Evolutionary conservation across 2,888 invertebrate genomes (phyloP).

Genomic region (Hypolimnas misippus): DNA sequence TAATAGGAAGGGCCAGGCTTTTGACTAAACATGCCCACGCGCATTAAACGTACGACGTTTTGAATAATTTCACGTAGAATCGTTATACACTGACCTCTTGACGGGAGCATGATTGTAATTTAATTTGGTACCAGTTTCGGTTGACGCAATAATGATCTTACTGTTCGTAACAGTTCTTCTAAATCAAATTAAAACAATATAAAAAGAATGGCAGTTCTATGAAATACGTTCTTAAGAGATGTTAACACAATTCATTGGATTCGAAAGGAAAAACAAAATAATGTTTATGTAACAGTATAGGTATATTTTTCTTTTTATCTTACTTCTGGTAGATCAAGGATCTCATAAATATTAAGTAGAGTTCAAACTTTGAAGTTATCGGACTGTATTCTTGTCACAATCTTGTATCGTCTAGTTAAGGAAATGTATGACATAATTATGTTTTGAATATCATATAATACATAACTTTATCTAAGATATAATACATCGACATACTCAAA

Average conservation of each 20-base stretch:
- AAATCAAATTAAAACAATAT: background rate
- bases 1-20: conserved; percentile 59
- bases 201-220: background rate
- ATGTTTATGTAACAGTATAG: conserved; percentile 14
- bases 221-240: conserved; percentile 8
- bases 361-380: conserved; percentile 31
- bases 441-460: background rate
- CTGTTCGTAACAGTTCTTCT: background rate
- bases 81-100: conserved; percentile 38
- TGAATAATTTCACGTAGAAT: conserved; percentile 54
- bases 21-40: conserved; percentile 80
- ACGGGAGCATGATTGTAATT: conserved; percentile 43
- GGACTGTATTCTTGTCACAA: conserved; percentile 28
- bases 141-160: background rate
- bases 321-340: conserved; percentile 18
- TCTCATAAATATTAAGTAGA: conserved; percentile 36
- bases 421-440: conserved; percentile 6
- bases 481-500: background rate
- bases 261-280: conserved; percentile 8
- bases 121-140: conserved; percentile 38
- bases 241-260: conserved; percentile 10
- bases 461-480: background rate
- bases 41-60: conserved; percentile 67
- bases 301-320: conserved; percentile 17
- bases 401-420: conserved; percentile 17